Evolutionary conservation across 2,888 invertebrate species (phyloP), one percentile per base, ranked within the genome.

Genomic region (Artemia sp.): DNA sequence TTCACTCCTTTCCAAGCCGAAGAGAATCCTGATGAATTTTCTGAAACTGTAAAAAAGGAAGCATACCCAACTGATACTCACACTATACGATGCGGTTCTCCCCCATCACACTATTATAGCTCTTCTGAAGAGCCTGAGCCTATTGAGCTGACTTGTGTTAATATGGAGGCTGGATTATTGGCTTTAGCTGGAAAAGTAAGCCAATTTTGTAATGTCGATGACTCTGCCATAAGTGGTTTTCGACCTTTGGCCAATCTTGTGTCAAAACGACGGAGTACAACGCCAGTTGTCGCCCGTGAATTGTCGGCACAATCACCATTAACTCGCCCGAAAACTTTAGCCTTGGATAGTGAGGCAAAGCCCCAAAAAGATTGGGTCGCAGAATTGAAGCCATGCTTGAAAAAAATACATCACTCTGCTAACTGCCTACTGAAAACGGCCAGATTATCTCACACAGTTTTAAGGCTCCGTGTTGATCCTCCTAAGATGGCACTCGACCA

Each of bases 141-240:
- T 0, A 86, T 89, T 84, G 91, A 91, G 77, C 81, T 92, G 72
- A 90, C 89, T 0, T 86, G 90, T 75, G 78, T 91, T 58, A 92
- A 92, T 76, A 88, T 90, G 69, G 90, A 91, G 79, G 91, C 90
- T 0, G 88, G 89, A 75, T 86, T 90, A 8, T 89, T 91, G 84
- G 90, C 90, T 77, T 81, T 91, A 72, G 87, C 88, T 50, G 88
- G 89, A 74, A 90, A 90, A 80, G 86, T 88, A 0, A 89, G 89
- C 76, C 88, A 87, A 77, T 80, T 90, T 7, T 88, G 87, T 76
- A 87, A 87, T 1, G 81, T 86, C 66, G 86, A 86, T 75, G 85
- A 86, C 19, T 72, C 74, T 12, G 72, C 73, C 68, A 71, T 72
- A 8, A 71, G 73, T 14, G 70, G 73, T 67, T 73, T 73, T 11